phyloP scores from a whole-genome alignment of 2,888 invertebrate genomes.

The Drosophila algonquin region DNA sequence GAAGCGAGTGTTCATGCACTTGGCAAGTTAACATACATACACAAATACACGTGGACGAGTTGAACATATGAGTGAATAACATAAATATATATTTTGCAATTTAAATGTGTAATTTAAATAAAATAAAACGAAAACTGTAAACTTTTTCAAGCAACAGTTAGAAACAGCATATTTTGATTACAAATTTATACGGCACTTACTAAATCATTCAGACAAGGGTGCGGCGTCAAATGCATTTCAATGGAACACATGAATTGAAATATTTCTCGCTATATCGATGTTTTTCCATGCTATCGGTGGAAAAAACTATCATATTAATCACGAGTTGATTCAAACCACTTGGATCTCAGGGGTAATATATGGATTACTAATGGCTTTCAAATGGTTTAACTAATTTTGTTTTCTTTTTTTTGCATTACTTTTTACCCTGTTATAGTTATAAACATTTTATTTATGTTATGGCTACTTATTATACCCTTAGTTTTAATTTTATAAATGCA shows the following conservation, averaged over 20 bases:
- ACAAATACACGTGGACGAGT: slow-evolving; percentile 32
- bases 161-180: slow-evolving; percentile 32
- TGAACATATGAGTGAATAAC: slow-evolving; percentile 29
- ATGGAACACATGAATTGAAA: slow-evolving; percentile 4
- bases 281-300: background rate
- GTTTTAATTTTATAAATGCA: no score
- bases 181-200: slow-evolving; percentile 46
- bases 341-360: no score
- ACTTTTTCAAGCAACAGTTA: slow-evolving; percentile 32
- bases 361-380: no score
- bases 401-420: no score
- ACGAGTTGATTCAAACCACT: no score
- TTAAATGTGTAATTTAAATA: slow-evolving; percentile 20
- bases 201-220: slow-evolving; percentile 43
- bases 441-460: no score
- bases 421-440: no score
- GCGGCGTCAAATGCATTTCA: slow-evolving; percentile 18
- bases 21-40: slow-evolving; percentile 28
- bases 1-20: slow-evolving; percentile 19
- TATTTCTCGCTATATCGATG: slow-evolving; percentile 5
- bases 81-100: slow-evolving; percentile 14
- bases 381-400: no score
- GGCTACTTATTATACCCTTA: no score
- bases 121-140: slow-evolving; percentile 17
- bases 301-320: background rate